Percentiles rank a stretch among this genome's conserved stretches.
Evolutionary conservation across 2,797 vertebrate genomes (phyloP).

Genomic region (Periparus ater): DNA sequence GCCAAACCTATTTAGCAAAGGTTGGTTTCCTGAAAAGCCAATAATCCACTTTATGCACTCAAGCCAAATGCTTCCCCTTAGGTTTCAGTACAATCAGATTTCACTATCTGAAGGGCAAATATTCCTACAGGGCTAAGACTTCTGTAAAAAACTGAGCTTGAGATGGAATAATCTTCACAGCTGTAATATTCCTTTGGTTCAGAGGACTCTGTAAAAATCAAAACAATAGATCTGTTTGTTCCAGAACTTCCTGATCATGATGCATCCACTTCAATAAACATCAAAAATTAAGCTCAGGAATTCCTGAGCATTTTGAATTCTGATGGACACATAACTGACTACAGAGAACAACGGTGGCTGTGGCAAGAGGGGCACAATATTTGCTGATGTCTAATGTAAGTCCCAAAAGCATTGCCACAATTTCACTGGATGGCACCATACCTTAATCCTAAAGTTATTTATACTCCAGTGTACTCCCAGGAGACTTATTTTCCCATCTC

Average conservation of each 20-base stretch:
- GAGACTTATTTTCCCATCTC: neutral
- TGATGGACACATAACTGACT: neutral
- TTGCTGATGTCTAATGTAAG: neutral
- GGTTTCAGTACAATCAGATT: neutral
- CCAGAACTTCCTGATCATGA: neutral
- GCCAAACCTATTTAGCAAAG: slow-evolving; percentile 27
- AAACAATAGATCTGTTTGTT: neutral
- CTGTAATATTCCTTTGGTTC: neutral
- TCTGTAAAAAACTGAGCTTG: neutral
- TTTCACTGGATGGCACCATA: neutral
- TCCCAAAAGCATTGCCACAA: neutral
- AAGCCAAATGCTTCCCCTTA: neutral
- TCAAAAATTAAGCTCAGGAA: neutral
- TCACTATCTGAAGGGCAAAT: neutral
- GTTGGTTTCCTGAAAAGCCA: slow-evolving; percentile 62
- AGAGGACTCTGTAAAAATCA: neutral
- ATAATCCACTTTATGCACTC: neutral
- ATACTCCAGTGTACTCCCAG: neutral
- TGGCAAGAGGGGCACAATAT: neutral
- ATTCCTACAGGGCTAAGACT: neutral
- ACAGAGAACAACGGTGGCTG: neutral
- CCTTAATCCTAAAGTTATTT: neutral
- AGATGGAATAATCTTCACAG: neutral
- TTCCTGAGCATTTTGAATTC: neutral
- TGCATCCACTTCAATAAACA: neutral